Base-by-base conservation (phyloP, 2,888 invertebrate genomes). In the Leucoptera coffeella region DNA sequence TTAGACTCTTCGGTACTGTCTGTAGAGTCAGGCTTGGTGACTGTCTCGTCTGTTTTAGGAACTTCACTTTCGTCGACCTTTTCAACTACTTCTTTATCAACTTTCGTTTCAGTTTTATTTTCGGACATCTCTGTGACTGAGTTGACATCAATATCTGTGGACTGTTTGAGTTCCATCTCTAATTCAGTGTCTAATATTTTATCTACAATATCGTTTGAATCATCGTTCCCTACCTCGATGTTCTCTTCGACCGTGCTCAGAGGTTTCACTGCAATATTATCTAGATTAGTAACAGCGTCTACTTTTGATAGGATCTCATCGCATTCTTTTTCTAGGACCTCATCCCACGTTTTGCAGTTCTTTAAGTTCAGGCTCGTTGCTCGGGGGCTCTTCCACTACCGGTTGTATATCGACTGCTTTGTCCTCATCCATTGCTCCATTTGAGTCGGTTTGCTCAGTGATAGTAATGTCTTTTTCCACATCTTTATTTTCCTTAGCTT, bases 221-320 rank as follows among this genome's bases (percentile, higher is more conserved):
- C 60, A 25, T 38, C 39, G 37, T 56, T 61, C 30, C 61, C 62
- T 7, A 50, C 48, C 39, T 62, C 61, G 50, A 60, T 56, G 12
- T 14, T 27, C 38, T 64, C 64, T 41, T 64, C 64, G 8, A 49
- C 42, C 33, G 62, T 65, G 9, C 59, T 41, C 35, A 61, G 33
- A 3, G 62, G 56, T 37, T 64, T 65, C 6, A 59, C 33, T 11
- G 61, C 50, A 25, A 65, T 59, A 26, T 45, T 62, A 30, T 59
- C 58, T 30, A 65, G 45, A 35, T 61, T 62, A 4, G 67, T 67
- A 15, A 69, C 64, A 39, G 61, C 50, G 35, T 67, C 55, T 4
- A 72, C 67, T 38, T 69, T 71, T 1, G 61, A 62, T 12, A 72
- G 35, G 29, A 72, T 65, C 35, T 69, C 71, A 32, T 60, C 62